Evolutionary conservation across 2,888 invertebrate species (phyloP).

Genomic region (Pantelozetes paolii): DNA sequence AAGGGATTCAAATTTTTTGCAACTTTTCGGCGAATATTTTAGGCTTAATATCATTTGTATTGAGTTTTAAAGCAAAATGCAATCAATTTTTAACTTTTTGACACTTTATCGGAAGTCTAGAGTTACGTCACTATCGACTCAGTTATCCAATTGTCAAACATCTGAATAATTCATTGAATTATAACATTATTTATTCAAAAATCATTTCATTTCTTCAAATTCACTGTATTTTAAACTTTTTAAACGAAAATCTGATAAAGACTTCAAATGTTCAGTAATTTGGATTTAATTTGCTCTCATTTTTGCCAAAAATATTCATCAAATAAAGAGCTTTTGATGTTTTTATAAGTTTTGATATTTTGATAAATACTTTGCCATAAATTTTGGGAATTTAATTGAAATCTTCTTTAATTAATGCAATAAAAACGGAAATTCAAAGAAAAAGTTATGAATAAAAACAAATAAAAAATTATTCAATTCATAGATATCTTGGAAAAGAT

Average conservation of each 20-base stretch:
- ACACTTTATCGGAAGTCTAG: slow-evolving; percentile 34
- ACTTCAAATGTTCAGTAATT: no score
- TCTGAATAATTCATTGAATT: slow-evolving; percentile 32
- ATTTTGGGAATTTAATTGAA: no score
- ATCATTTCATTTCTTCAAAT: no score
- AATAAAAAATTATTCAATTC: neutral
- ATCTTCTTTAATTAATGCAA: no score
- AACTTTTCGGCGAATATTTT: neutral
- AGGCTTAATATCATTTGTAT: neutral
- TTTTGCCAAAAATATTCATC: no score
- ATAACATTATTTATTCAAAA: slow-evolving; percentile 14
- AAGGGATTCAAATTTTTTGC: slow-evolving; percentile 1
- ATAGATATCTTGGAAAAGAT: neutral
- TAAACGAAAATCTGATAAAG: no score
- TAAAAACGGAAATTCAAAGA: neutral
- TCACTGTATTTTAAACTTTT: no score
- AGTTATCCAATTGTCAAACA: neutral
- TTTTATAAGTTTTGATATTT: no score
- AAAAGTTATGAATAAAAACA: neutral
- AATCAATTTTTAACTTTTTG: slow-evolving; percentile 30
- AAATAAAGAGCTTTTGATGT: no score
- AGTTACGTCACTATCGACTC: slow-evolving; percentile 13
- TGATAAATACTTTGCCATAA: no score
- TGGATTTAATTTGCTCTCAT: no score
- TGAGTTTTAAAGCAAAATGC: neutral